Conservation (phyloP, 1,140 invertebrate species). For the Heliconius congener region DNA sequence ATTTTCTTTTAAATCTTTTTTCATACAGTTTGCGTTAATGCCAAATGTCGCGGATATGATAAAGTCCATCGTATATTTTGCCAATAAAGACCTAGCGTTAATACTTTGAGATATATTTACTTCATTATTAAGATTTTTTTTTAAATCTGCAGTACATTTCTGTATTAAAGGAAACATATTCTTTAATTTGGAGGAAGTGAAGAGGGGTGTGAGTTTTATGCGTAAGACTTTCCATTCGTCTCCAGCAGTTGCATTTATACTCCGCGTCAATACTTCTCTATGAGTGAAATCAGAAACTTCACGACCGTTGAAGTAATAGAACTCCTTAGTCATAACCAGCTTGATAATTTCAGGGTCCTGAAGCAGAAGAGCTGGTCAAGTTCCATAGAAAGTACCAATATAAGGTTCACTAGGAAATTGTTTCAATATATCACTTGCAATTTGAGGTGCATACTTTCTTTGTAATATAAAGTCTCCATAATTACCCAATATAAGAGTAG, state of each 20-base stretch:
- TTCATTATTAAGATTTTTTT: conserved; percentile 26
- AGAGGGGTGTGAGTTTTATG: conserved; percentile 41
- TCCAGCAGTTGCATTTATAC: conserved; percentile 41
- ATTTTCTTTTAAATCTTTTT: conserved; percentile 32
- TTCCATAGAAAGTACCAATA: conserved; percentile 42
- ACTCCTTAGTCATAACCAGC: conserved; percentile 39
- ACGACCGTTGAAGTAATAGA: conserved; percentile 45
- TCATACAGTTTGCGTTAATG: conserved; percentile 39
- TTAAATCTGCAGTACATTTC: conserved; percentile 35
- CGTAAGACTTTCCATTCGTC: conserved; percentile 45
- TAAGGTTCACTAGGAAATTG: conserved; percentile 41
- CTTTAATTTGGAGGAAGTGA: conserved; percentile 46
- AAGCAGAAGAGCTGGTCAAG: conserved; percentile 42
- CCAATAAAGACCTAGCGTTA: conserved; percentile 35
- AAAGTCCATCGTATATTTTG: conserved; percentile 44
- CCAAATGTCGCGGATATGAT: conserved; percentile 46
- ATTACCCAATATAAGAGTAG: conserved; percentile 41
- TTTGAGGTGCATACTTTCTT: conserved; percentile 22
- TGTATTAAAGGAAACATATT: conserved; percentile 51
- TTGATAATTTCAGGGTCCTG: conserved; percentile 43
- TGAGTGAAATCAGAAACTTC: conserved; percentile 38
- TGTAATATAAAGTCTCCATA: conserved; percentile 41
- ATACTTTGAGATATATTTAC: conserved; percentile 15
- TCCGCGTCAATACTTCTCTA: conserved; percentile 35
- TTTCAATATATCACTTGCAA: conserved; percentile 37